phyloP scores from a whole-genome alignment of 2,888 invertebrate species.

The Eilema depressum region DNA sequence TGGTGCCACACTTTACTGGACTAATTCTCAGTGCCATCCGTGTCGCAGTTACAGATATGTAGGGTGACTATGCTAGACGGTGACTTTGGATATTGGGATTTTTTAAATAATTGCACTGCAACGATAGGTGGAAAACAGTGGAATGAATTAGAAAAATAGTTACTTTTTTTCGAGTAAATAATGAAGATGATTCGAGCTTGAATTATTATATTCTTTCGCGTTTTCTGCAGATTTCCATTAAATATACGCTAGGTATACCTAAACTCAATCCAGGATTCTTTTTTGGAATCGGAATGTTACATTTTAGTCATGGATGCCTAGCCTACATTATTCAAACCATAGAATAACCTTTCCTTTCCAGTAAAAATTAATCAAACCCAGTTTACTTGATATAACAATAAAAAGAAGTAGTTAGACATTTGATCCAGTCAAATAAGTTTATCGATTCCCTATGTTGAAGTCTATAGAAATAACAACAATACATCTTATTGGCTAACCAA shows the following conservation, averaged over 20 bases:
- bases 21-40: constrained; percentile 55
- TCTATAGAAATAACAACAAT: background rate
- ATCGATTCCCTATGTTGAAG: background rate
- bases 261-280: no score
- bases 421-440: background rate
- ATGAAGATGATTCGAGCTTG: no score
- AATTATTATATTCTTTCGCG: no score
- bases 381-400: no score
- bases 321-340: background rate
- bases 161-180: background rate
- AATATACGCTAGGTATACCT: no score
- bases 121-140: background rate
- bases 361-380: no score
- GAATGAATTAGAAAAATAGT: background rate
- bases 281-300: no score
- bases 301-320: background rate
- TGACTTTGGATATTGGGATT: no score
- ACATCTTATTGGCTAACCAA: background rate
- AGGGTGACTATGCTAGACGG: constrained; percentile 23
- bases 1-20: constrained; percentile 44
- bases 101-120: background rate
- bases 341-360: no score
- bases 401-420: no score
- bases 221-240: no score
- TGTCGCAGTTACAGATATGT: constrained; percentile 21